A percentile compares a stretch with the other conserved stretches of the same genome.
Conservation (phyloP, 2,113 vertebrate species). For the Himantopus leucocephalus region DNA sequence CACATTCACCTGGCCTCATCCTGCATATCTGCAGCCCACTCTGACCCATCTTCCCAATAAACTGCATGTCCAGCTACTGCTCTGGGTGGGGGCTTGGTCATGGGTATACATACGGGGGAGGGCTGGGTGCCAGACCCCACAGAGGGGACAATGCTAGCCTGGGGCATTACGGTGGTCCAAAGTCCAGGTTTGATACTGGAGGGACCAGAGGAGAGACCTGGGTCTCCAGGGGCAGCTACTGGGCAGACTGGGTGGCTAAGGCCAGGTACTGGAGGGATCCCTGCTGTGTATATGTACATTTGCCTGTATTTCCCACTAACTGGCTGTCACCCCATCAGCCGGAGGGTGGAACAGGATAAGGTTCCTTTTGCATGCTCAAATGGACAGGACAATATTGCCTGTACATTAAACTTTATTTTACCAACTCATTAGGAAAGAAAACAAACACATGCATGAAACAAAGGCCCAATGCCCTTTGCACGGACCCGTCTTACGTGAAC, state of each 20-base stretch:
- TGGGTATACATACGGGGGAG: background rate
- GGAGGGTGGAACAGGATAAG: accelerated
- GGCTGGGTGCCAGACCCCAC: background rate
- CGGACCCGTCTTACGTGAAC: accelerated
- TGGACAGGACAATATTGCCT: background rate
- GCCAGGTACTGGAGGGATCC: background rate
- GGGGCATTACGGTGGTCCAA: background rate
- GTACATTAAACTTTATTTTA: background rate
- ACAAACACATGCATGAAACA: background rate
- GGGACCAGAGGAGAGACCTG: background rate
- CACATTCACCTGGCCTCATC: background rate
- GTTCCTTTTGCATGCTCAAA: background rate
- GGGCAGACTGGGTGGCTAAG: background rate
- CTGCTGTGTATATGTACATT: accelerated
- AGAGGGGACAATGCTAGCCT: background rate
- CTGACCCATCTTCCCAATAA: background rate
- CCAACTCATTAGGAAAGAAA: background rate
- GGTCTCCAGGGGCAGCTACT: background rate
- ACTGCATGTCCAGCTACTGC: background rate
- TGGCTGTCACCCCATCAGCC: accelerated
- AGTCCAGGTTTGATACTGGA: background rate
- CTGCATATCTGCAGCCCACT: background rate
- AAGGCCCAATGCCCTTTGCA: background rate
- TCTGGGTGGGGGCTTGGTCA: accelerated
- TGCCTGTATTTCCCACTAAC: background rate